Base-by-base conservation (phyloP, 2,797 vertebrate species). In the Basileuterus tristriatus region DNA sequence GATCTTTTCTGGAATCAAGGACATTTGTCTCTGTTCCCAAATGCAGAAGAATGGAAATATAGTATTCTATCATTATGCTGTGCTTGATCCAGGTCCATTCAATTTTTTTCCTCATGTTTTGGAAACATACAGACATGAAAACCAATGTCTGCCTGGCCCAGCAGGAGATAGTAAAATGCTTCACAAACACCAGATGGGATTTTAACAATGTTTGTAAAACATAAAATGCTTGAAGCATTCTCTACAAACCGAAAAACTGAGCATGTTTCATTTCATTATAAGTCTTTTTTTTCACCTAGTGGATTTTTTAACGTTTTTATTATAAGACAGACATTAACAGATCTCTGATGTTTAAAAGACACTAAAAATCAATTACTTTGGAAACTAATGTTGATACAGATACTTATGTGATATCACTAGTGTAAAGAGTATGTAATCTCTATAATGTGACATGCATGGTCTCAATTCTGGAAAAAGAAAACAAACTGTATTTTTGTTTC, bases 171-270 rank as follows among this genome's bases (percentile, higher is more conserved):
- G 96, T 97, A 97, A 97, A 98, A 97, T 94, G 91, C 89, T 97
- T 96, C 92, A 96, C 95, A 97, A 97, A 97, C 91, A 96, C 94
- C 97, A 98, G 97, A 98, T 98, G 97, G 97, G 96, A 97, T 93
- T 97, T 96, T 96, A 98, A 96, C 89, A 90, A 62, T 77, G 63
- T 97, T 96, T 95, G 92, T 96, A 97, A 97, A 97, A 96, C 78
- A 97, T 58, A 80, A 97, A 97, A 96, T 37, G 47, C 92, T 97
- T 15, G 36, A 96, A 96, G 88, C 65, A 3, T 58, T 90, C 89
- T 93, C 95, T 95, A 87, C 65, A 97, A 96, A 93, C 86, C 20
- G 47, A 91, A 97, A 97, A 96, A 91, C 74, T 68, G 94, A 97
- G 92, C 72, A 96, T 71, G 91, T 87, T 97, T 95, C 74, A 91